Evolutionary conservation across 2,888 invertebrate genomes (phyloP).

Genomic region (Agrenia bidenticulata): DNA sequence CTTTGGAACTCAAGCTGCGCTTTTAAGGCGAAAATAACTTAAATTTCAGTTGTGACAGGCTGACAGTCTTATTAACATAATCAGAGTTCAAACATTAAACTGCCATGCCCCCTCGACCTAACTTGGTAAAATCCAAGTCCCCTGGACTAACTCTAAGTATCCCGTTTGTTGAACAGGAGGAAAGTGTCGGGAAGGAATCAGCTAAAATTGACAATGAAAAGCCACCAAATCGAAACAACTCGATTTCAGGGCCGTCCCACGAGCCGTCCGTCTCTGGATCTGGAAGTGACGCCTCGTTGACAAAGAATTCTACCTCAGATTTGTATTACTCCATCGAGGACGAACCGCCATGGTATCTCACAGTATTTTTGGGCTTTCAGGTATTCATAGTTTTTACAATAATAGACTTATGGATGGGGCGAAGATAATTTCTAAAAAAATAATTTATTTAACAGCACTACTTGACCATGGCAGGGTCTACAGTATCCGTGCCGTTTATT

Average conservation of each 20-base stretch:
- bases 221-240: no score
- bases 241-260: no score
- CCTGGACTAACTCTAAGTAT: not conserved
- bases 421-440: not conserved
- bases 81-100: not conserved
- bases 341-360: slow-evolving; percentile 78
- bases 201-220: not conserved
- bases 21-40: no score
- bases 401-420: not conserved
- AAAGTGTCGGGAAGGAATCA: no score
- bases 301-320: not conserved
- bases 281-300: not conserved
- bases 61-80: no score
- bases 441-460: slow-evolving; percentile 65
- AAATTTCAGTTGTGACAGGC: no score
- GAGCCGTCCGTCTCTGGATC: not conserved
- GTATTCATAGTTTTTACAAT: slow-evolving; percentile 57
- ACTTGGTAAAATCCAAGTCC: not conserved
- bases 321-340: slow-evolving; percentile 72
- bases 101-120: not conserved
- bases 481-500: slow-evolving; percentile 78
- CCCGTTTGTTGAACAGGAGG: no score
- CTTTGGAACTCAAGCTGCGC: no score
- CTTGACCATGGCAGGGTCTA: slow-evolving; percentile 81
- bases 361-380: slow-evolving; percentile 78